Conservation (phyloP, 53 echinoderm and acorn worm species). For the Holothuria leucospilota region DNA sequence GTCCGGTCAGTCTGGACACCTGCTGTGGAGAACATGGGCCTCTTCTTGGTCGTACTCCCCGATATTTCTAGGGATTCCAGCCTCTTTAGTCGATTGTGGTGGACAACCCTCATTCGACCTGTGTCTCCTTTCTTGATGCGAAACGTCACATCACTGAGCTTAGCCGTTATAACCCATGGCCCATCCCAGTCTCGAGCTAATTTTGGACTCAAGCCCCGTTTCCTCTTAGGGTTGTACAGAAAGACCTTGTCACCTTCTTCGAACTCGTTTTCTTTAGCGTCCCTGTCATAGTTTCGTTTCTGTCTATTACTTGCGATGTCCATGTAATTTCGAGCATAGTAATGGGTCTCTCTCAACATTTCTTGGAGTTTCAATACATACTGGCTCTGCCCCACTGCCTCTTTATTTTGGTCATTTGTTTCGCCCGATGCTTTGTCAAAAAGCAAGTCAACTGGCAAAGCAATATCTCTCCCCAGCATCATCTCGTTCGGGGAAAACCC, state of each 20-base stretch:
- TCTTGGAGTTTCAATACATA: conserved; percentile 11
- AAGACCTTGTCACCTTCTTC: conserved; percentile 6
- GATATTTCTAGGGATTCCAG: background rate
- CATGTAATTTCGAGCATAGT: background rate
- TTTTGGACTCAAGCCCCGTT: conserved; percentile 23
- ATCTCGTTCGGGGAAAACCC: conserved; percentile 12
- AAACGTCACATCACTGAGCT: conserved; percentile 21
- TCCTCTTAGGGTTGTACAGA: conserved; percentile 22
- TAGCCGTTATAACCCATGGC: background rate
- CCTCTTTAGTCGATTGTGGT: conserved; percentile 7
- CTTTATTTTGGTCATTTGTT: background rate
- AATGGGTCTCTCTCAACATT: background rate
- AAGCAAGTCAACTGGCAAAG: background rate
- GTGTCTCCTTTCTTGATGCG: background rate
- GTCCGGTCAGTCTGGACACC: background rate
- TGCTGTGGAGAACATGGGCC: background rate
- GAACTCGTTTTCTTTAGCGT: background rate
- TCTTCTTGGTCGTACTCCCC: background rate
- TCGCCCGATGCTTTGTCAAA: background rate
- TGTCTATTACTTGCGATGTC: conserved; percentile 4
- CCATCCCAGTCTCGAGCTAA: background rate
- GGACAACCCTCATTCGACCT: background rate
- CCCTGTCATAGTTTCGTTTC: conserved; percentile 12
- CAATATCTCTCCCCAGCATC: background rate
- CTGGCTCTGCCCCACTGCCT: background rate